A percentile compares a stretch with the other conserved stretches of the same genome.
Evolutionary conservation across 1,140 invertebrate genomes (phyloP).

Genomic region (Sycobia sp.): DNA sequence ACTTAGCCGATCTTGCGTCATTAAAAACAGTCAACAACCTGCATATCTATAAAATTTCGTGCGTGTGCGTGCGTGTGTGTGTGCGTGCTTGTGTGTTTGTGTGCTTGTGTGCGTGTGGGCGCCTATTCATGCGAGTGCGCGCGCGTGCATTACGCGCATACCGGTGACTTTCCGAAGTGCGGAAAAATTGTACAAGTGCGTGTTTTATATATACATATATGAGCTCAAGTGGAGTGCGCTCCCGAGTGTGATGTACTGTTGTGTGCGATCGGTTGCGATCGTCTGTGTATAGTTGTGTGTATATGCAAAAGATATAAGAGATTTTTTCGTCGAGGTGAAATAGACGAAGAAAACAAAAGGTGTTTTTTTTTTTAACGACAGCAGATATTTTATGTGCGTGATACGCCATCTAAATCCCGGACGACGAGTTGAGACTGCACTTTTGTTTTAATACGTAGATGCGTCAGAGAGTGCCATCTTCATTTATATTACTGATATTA

Average conservation of each 20-base stretch:
- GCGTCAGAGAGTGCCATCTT: background rate
- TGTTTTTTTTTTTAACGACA: no score
- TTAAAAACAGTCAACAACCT: slow-evolving; percentile 35
- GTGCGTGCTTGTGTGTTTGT: no score
- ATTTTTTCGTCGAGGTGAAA: background rate
- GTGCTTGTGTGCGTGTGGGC: no score
- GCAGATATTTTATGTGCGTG: no score
- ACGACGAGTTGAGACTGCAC: slow-evolving; percentile 1
- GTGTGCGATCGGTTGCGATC: no score
- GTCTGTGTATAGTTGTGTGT: no score
- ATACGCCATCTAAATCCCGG: background rate
- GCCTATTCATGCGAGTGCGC: no score
- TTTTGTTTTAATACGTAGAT: background rate
- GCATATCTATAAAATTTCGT: slow-evolving; percentile 24
- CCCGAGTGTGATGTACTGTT: no score
- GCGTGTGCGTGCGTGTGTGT: background rate
- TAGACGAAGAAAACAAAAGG: background rate
- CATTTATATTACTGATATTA: background rate
- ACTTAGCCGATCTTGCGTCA: slow-evolving; percentile 35
- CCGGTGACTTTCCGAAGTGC: slow-evolving; percentile 37
- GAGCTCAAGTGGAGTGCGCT: no score
- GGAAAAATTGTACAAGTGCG: slow-evolving; percentile 28
- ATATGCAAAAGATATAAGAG: slow-evolving; percentile 11
- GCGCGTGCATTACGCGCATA: background rate
- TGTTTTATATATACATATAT: no score